Evolutionary conservation across 2,113 vertebrate genomes (phyloP), one percentile per base, ranked within the genome.

Genomic region (Elachura formosa): DNA sequence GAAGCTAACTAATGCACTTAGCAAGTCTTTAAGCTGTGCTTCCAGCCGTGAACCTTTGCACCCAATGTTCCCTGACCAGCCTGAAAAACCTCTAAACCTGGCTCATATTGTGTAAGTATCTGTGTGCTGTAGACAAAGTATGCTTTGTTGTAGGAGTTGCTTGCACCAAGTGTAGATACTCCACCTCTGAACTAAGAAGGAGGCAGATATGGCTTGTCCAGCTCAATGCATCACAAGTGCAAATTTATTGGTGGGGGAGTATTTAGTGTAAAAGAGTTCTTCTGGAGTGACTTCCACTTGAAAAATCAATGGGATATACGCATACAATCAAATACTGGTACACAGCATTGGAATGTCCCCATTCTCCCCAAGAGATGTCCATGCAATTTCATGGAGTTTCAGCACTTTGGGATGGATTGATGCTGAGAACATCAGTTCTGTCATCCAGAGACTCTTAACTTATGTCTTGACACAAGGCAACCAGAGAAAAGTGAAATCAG

Each of bases 1-100:
- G 98, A 99, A 99, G 98, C 96, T 99, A 96, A 99, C 99, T 73
- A 99, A 99, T 87, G 99, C 99, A 43, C 98, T 99, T 96, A 99
- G 99, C 98, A 99, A 99, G 98, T 99, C 99, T 79, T 98, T 99
- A 98, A 99, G 99, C 98, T 99, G 99, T 96, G 99, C 99, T 93
- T 99, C 99, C 95, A 99, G 98, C 97, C 98, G 98, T 96, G 99
- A 99, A 91, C 99, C 99, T 95, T 98, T 99, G 96, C 98, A 99
- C 96, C 99, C 99, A 87, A 98, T 99, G 98, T 99, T 99, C 96
- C 98, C 99, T 20, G 99, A 99, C 94, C 98, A 98, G 97, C 98
- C 99, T 77, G 99, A 99, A 97, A 99, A 99, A 97, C 98, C 99
- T 83, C 98, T 99, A 97, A 99, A 99, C 97, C 97, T 99, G 95